A percentile compares a stretch with the other conserved stretches of the same genome.
Evolutionary conservation across 2,113 vertebrate species (phyloP).

Genomic region (Phrynosoma blainvillii): DNA sequence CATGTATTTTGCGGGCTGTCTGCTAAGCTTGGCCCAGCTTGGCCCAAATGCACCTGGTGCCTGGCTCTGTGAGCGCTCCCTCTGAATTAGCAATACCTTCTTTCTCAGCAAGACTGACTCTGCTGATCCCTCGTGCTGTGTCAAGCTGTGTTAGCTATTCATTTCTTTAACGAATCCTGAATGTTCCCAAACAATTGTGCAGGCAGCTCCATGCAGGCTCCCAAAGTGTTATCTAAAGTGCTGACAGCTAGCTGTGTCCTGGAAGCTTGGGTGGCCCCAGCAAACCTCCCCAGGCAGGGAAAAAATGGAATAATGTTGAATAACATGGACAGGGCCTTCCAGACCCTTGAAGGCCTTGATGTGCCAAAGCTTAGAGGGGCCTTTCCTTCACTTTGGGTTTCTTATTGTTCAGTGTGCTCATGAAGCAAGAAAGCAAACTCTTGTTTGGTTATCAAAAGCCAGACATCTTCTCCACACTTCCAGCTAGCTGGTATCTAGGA

Average conservation of each 20-base stretch:
- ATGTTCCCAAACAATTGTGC: slow-evolving; percentile 33
- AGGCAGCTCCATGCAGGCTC: not conserved
- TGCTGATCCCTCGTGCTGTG: not conserved
- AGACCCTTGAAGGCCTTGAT: not conserved
- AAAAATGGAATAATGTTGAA: not conserved
- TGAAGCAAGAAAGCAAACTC: not conserved
- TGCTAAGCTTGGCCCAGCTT: not conserved
- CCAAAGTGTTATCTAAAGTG: slow-evolving; percentile 20
- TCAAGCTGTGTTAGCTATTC: slow-evolving; percentile 1
- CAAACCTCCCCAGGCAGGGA: not conserved
- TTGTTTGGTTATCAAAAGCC: not conserved
- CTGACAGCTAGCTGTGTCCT: slow-evolving; percentile 9
- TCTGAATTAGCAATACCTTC: not conserved
- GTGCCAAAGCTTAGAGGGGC: not conserved
- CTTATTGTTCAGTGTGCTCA: not conserved
- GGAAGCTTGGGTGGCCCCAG: not conserved
- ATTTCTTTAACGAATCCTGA: slow-evolving; percentile 20
- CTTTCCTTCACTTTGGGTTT: not conserved
- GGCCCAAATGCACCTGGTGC: slow-evolving; percentile 13
- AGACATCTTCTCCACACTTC: not conserved
- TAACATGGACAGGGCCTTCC: not conserved
- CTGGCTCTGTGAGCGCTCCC: not conserved
- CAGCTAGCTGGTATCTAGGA: not conserved
- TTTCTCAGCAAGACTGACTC: not conserved
- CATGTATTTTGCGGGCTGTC: not conserved